phyloP scores from a whole-genome alignment of 2,113 vertebrate species.

The Lophochroa leadbeateri region DNA sequence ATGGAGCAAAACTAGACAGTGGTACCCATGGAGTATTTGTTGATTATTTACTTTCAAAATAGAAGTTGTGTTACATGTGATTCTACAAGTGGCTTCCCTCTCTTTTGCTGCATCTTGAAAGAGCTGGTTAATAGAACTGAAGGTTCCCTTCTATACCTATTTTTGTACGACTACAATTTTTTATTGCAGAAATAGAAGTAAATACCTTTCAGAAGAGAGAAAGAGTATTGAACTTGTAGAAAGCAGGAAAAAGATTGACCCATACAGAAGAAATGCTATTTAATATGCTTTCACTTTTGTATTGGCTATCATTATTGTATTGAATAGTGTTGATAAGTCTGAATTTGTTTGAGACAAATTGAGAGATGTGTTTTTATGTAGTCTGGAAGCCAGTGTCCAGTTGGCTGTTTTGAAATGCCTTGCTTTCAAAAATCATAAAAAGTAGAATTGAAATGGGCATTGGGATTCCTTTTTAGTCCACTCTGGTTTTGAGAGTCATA shows the following conservation, averaged over 20 bases:
- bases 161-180: not conserved
- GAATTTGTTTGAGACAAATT: not conserved
- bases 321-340: not conserved
- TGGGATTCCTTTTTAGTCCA: not conserved
- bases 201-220: not conserved
- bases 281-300: not conserved
- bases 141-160: not conserved
- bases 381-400: not conserved
- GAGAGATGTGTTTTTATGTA: not conserved
- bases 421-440: not conserved
- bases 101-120: not conserved
- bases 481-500: not conserved
- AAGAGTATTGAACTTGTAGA: not conserved
- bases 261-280: not conserved
- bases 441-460: not conserved
- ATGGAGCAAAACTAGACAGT: not conserved
- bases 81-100: not conserved
- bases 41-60: no score
- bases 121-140: not conserved
- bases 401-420: not conserved
- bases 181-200: not conserved
- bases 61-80: no score
- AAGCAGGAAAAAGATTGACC: not conserved
- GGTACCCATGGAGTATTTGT: no score
- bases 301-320: not conserved